Evolutionary conservation across 1,140 invertebrate genomes (phyloP).

Genomic region (Armadillidium nasatum): DNA sequence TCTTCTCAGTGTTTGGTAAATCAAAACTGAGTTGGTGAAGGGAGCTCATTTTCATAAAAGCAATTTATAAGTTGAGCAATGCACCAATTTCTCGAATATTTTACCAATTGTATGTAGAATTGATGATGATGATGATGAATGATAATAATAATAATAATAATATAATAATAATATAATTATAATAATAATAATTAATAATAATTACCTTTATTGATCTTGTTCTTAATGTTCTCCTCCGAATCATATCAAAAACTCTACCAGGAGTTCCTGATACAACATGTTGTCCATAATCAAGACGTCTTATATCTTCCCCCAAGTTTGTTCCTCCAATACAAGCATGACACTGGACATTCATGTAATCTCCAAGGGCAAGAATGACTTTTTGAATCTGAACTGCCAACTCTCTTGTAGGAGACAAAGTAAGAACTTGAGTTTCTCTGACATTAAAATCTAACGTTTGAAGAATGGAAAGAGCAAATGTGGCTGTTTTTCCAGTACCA

Average conservation of each 20-base stretch:
- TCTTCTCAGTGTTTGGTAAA: too few relatives aligned
- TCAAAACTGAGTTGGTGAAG: too few relatives aligned
- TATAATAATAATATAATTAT: too few relatives aligned
- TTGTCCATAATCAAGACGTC: conserved; percentile 86
- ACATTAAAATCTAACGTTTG: conserved; percentile 89
- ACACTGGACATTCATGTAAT: conserved; percentile 93
- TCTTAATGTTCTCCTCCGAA: conserved; percentile 77
- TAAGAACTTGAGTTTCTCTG: conserved; percentile 83
- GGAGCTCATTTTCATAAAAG: too few relatives aligned
- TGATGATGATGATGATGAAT: too few relatives aligned
- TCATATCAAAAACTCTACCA: conserved; percentile 99
- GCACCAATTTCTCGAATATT: too few relatives aligned
- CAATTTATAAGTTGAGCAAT: too few relatives aligned
- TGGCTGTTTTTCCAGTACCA: conserved; percentile 97
- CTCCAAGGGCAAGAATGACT: conserved; percentile 94
- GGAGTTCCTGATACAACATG: conserved; percentile 98
- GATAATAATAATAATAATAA: too few relatives aligned
- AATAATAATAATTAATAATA: too few relatives aligned
- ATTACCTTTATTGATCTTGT: conserved; percentile 93
- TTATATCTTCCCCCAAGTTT: conserved; percentile 92
- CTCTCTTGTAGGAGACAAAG: conserved; percentile 95
- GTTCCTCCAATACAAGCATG: conserved; percentile 99
- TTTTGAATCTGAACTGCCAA: conserved; percentile 69
- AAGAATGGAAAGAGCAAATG: conserved; percentile 96
- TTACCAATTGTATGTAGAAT: too few relatives aligned